Conservation (phyloP, 1,140 invertebrate species). For the Hetaerina americana region DNA sequence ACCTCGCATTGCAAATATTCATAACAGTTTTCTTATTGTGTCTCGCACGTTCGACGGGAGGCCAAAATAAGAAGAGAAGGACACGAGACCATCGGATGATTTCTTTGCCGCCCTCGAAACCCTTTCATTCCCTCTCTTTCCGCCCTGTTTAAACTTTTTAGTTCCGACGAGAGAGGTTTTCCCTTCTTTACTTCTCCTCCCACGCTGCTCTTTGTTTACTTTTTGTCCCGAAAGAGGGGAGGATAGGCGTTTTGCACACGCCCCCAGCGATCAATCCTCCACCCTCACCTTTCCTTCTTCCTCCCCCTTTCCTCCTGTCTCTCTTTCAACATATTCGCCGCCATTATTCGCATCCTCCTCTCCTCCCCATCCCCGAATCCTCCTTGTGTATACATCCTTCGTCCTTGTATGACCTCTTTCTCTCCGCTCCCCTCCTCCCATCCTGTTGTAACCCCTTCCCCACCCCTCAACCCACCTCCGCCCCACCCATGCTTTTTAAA, state of each 20-base stretch:
- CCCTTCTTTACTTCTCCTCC: constrained; percentile 4
- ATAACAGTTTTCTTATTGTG: too few relatives aligned
- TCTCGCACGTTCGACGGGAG: too few relatives aligned
- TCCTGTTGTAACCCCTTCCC: too few relatives aligned
- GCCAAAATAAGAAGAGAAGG: neutral
- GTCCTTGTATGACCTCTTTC: neutral
- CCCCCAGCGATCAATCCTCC: constrained; percentile 21
- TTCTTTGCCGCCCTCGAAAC: neutral
- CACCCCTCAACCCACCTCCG: too few relatives aligned
- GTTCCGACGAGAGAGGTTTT: neutral
- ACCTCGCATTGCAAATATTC: too few relatives aligned
- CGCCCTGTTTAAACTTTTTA: neutral
- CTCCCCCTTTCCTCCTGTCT: too few relatives aligned
- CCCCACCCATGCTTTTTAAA: too few relatives aligned
- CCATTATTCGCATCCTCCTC: constrained; percentile 17
- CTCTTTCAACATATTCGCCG: too few relatives aligned
- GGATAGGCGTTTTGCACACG: neutral
- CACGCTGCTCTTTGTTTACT: constrained; percentile 8
- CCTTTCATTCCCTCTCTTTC: neutral
- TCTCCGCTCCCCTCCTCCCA: too few relatives aligned
- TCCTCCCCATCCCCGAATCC: constrained; percentile 12
- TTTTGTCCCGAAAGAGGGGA: neutral
- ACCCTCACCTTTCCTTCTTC: constrained; percentile 12
- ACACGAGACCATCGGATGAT: too few relatives aligned
- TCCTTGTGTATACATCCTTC: neutral